These are phyloP conservation scores for Heterodera schachtii DNA, from an alignment of 1,140 invertebrate species.

Conservation along the genomic window DNA sequence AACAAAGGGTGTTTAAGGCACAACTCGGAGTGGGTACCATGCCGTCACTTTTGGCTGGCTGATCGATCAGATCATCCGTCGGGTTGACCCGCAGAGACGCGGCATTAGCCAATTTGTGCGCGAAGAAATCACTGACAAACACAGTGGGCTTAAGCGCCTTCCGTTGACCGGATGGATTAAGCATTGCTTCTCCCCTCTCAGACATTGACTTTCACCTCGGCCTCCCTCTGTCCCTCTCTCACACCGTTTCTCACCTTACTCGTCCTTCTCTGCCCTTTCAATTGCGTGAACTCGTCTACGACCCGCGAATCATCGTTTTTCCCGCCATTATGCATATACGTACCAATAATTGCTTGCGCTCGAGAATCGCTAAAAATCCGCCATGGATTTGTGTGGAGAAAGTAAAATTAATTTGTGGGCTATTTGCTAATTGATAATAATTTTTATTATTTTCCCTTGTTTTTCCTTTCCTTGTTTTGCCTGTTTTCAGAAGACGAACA, in stretches of 20 bases:
- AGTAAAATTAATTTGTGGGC: slow-evolving; percentile 19
- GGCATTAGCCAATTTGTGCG: slow-evolving; percentile 65
- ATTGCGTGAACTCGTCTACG: slow-evolving; percentile 52
- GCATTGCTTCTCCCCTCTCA: slow-evolving; percentile 26
- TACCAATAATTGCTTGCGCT: slow-evolving; percentile 35
- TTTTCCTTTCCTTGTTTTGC: neutral
- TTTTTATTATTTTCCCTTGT: too few species aligned
- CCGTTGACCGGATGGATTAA: too few species aligned
- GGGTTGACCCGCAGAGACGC: slow-evolving; percentile 64
- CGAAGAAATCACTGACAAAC: slow-evolving; percentile 67
- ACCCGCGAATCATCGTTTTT: slow-evolving; percentile 57
- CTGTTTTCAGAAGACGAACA: slow-evolving; percentile 10
- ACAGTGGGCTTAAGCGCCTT: slow-evolving; percentile 55
- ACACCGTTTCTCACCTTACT: slow-evolving; percentile 54
- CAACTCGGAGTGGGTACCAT: slow-evolving; percentile 65
- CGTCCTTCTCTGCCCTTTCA: slow-evolving; percentile 42
- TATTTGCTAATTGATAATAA: too few species aligned
- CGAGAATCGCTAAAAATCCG: slow-evolving; percentile 45
- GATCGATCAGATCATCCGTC: slow-evolving; percentile 65
- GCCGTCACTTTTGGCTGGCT: slow-evolving; percentile 67
- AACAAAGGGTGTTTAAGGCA: slow-evolving; percentile 29
- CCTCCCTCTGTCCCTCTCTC: slow-evolving; percentile 40
- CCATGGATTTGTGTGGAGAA: slow-evolving; percentile 54
- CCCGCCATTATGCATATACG: slow-evolving; percentile 40
- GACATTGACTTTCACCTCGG: slow-evolving; percentile 60